Evolutionary conservation across 1,140 invertebrate species (phyloP), one percentile per base, ranked within the genome.

Genomic region (Platorchestia sp.): DNA sequence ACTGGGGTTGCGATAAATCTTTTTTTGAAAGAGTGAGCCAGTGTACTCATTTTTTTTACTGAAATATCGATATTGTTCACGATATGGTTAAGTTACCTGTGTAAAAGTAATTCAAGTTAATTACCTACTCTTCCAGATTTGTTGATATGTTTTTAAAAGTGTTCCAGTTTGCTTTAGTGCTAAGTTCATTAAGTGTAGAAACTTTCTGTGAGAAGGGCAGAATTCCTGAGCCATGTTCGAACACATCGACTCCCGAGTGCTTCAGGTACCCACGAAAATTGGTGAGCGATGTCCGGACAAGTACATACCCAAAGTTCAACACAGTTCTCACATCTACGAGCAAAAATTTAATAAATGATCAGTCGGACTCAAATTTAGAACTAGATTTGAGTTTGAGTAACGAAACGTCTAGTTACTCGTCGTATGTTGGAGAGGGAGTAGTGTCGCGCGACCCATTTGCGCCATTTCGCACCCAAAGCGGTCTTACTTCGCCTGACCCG

Each of bases 241-340:
- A 90, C 87, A 45, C 87, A 45, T 10, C 87, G 10, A 45, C 41
- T 14, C 87, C 87, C 5, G 87, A 90, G 44, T 90, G 87, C 44
- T 90, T 90, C 87, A 90, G 87, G 87, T 90, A 90, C 27, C 87
- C 87, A 16, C 7, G 87, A 42, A 90, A 90, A 45, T 44, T 90
- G 16, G 42, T 22, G 1, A 75, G 59, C 27, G 36, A 75, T 22
- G 59, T 36, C 59, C 59, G 59, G 59, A 19, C 36, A 10, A 36
- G 27, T 75, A 36, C 59, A 36, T 19, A 75, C 36, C 1, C 59
- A 75, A 27, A 75, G 14, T 14, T 75, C 10, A 75, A 75, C 59
- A 75, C 59, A 75, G 59, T 75, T 75, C 27, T 75, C 14, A 75
- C 59, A 75, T 75, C 59, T 27, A 75, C 59, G 1, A 75, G 59